Percentiles rank a stretch among this genome's conserved stretches.
These are phyloP conservation scores for Altica lythri DNA, from an alignment of 2,888 invertebrate species.

Conservation along the genomic window DNA sequence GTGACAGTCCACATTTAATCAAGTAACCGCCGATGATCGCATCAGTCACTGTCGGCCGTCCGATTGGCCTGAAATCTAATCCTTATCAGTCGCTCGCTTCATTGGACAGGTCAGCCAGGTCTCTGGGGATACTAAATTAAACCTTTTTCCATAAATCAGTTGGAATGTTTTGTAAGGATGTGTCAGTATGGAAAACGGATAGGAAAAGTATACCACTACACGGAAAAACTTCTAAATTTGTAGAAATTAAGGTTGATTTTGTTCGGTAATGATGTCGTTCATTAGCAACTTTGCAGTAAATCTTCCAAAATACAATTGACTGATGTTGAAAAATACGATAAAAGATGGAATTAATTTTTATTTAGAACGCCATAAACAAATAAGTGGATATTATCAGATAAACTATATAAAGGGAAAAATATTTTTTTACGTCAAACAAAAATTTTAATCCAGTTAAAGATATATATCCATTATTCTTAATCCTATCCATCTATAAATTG, in stretches of 20 bases:
- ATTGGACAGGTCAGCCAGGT: slow-evolving; percentile 55
- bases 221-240: slow-evolving; percentile 15
- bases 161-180: slow-evolving; percentile 29
- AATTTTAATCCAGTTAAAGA: no score
- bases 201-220: slow-evolving; percentile 5
- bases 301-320: no score
- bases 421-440: no score
- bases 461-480: no score
- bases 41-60: slow-evolving; percentile 55
- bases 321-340: no score
- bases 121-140: slow-evolving; percentile 50
- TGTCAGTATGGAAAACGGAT: slow-evolving; percentile 20
- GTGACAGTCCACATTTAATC: slow-evolving; percentile 55
- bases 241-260: slow-evolving; percentile 7
- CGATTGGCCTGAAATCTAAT: slow-evolving; percentile 52
- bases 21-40: slow-evolving; percentile 54
- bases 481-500: no score
- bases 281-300: no score
- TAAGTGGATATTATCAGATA: no score
- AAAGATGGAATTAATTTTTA: no score
- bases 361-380: no score
- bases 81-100: slow-evolving; percentile 55
- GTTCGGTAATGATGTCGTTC: neutral
- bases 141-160: slow-evolving; percentile 52
- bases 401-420: no score